Evolutionary conservation across 2,797 vertebrate species (phyloP), one percentile per base, ranked within the genome.

Genomic region (Siniperca scherzeri): DNA sequence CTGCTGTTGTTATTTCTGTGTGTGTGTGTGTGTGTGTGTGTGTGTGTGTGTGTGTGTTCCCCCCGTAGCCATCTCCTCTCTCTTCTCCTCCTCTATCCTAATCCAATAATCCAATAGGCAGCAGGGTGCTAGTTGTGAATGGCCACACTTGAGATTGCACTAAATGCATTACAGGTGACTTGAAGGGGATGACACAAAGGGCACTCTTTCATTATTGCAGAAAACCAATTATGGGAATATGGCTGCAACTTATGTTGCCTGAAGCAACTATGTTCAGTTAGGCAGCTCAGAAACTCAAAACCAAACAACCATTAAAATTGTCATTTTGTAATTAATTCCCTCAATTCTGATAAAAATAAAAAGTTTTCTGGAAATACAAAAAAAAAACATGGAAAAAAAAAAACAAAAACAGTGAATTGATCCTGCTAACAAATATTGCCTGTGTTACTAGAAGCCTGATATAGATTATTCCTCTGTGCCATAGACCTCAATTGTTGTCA

Each of bases 161-260:
- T 93, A 94, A 96, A 93, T 87, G 73, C 92, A 93, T 95, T 95
- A 94, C 66, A 85, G 88, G 87, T 93, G 90, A 94, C 87, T 80
- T 64, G 73, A 82, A 84, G 88, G 82, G 87, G 85, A 90, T 75
- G 87, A 93, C 82, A 85, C 86, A 93, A 87, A 92, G 93, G 91
- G 40, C 92, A 92, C 74, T 66, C 89, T 84, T 80, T 82, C 62
- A 91, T 92, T 92, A 57, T 76, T 81, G 60, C 38, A 70, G 61
- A 81, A 85, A 87, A 86, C 1, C 60, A 73, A 55, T 88, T 77
- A 70, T 11, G 30, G 36, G 64, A 76, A 74, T 66, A 60, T 25
- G 53, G 57, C 40, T 72, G 56, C 57, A 77, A 75, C 38, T 70
- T 79, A 33, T 64, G 64, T 46, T 48, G 59, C 69, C 72, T 68